phyloP scores from a whole-genome alignment of 2,113 vertebrate species.

The Thermophis baileyi region DNA sequence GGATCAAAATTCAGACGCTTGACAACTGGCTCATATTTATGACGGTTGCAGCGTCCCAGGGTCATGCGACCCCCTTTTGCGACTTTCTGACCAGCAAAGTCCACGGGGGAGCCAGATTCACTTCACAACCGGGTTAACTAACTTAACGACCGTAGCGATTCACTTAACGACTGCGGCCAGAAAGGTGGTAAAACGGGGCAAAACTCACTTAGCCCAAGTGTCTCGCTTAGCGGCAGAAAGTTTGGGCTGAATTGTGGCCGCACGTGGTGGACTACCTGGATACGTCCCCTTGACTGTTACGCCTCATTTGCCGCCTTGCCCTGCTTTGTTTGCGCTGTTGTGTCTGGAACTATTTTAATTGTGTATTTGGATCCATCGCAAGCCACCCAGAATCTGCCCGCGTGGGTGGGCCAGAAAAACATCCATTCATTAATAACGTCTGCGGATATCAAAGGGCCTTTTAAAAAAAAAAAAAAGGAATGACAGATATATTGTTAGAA shows the following conservation, averaged over 20 bases:
- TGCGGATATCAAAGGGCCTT: neutral
- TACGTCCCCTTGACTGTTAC: no score
- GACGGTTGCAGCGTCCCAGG: no score
- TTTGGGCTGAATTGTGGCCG: neutral
- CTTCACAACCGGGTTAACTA: no score
- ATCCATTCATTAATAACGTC: neutral
- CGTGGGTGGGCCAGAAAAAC: neutral
- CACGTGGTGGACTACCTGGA: neutral
- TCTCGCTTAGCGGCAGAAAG: neutral
- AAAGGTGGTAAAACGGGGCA: neutral
- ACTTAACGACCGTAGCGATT: neutral
- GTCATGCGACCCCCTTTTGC: no score
- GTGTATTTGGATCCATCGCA: neutral
- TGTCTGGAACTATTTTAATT: neutral
- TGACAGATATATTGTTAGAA: neutral
- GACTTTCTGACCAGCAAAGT: no score
- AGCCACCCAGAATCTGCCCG: neutral
- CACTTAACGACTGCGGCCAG: no score
- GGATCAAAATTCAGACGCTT: no score
- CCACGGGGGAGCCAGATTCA: no score
- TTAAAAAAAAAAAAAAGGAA: neutral
- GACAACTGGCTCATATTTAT: no score
- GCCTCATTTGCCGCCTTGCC: neutral
- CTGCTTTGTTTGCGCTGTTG: neutral
- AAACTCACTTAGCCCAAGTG: neutral